Evolutionary conservation across 2,113 vertebrate species (phyloP).

Genomic region (Sterna hirundo): DNA sequence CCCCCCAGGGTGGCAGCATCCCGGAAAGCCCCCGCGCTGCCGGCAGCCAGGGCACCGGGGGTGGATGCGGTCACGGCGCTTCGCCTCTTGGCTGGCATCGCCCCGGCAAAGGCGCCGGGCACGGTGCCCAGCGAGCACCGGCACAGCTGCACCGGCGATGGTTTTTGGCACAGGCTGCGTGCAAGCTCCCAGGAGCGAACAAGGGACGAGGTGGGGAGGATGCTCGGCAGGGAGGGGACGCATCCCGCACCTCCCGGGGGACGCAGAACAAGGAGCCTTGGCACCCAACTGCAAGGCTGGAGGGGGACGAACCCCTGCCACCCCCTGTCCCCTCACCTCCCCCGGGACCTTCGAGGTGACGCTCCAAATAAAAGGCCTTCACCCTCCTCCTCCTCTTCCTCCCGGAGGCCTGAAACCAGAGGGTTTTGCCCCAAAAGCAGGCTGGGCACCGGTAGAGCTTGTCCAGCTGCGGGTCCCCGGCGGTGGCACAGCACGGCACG

Average conservation of each 20-base stretch:
- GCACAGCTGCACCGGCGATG: neutral
- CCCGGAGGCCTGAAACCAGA: neutral
- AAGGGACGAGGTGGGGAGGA: neutral
- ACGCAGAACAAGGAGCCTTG: neutral
- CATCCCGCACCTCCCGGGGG: neutral
- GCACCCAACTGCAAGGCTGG: neutral
- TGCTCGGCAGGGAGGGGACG: accelerated
- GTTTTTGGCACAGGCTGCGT: neutral
- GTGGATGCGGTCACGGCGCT: neutral
- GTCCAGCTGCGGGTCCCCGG: neutral
- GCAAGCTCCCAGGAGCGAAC: neutral
- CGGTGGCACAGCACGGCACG: neutral
- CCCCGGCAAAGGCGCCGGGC: neutral
- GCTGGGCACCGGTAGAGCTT: neutral
- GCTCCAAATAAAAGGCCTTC: slow-evolving; percentile 10
- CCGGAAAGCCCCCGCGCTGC: neutral
- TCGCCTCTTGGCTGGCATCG: slow-evolving; percentile 2
- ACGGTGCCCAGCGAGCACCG: neutral
- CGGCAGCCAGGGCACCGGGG: neutral
- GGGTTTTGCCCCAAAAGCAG: neutral
- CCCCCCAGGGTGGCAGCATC: neutral
- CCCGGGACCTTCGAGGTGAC: neutral
- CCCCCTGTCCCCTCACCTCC: accelerated
- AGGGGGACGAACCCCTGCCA: neutral
- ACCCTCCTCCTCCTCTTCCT: neutral